Conservation (phyloP, 2,797 vertebrate species). For the Lophura swinhoii region DNA sequence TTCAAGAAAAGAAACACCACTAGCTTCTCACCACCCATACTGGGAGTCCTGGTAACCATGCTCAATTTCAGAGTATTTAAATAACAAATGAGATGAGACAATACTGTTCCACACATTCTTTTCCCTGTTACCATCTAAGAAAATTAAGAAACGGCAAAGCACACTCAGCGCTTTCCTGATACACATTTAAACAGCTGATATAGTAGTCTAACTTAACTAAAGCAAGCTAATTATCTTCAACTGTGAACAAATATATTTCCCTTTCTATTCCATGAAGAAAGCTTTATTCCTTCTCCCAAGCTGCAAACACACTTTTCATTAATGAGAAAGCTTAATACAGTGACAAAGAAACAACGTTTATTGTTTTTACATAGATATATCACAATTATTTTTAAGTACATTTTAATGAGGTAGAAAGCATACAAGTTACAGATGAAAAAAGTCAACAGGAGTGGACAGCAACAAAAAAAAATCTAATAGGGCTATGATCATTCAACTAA, state of each 20-base stretch:
- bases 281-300: background rate
- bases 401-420: background rate
- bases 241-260: background rate
- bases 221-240: background rate
- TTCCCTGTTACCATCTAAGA: background rate
- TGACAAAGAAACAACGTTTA: background rate
- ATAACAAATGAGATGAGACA: background rate
- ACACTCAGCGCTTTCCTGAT: background rate
- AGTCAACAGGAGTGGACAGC: background rate
- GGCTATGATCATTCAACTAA: background rate
- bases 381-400: background rate
- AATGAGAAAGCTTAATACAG: background rate
- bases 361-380: background rate
- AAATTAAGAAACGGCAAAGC: background rate
- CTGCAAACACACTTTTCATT: background rate
- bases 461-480: background rate
- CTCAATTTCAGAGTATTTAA: background rate
- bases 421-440: background rate
- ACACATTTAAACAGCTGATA: background rate
- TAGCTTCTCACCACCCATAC: background rate
- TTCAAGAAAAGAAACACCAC: background rate
- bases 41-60: background rate
- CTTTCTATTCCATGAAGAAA: background rate
- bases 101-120: background rate
- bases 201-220: background rate